phyloP scores from a whole-genome alignment of 2,113 vertebrate species.

The Illadopsis cleaveri region DNA sequence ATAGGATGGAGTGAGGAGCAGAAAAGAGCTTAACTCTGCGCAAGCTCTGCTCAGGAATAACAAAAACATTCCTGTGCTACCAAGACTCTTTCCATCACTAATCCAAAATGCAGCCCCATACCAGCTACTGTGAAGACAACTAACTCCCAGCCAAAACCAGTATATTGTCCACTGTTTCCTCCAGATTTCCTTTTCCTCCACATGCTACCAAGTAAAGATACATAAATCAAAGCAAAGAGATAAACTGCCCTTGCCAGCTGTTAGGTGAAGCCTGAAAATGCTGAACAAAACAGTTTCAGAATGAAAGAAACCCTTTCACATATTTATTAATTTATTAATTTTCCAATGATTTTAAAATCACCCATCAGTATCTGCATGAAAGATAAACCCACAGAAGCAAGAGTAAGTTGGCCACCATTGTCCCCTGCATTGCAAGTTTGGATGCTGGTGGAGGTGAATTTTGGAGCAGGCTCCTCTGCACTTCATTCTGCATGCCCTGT shows the following conservation, averaged over 20 bases:
- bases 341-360: background rate
- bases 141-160: background rate
- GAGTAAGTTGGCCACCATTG: background rate
- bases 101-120: background rate
- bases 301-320: background rate
- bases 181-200: background rate
- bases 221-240: background rate
- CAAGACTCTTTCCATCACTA: background rate
- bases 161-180: fast-evolving
- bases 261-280: background rate
- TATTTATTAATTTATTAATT: background rate
- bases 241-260: background rate
- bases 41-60: background rate
- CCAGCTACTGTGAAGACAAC: background rate
- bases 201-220: background rate
- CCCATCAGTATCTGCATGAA: background rate
- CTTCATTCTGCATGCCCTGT: background rate
- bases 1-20: background rate
- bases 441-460: background rate
- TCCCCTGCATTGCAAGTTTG: fast-evolving
- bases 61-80: background rate
- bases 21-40: background rate
- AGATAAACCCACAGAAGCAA: background rate
- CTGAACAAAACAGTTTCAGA: background rate
- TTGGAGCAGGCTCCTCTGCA: background rate